phyloP scores from a whole-genome alignment of 2,113 vertebrate genomes.

The Planiliza haematocheilus region DNA sequence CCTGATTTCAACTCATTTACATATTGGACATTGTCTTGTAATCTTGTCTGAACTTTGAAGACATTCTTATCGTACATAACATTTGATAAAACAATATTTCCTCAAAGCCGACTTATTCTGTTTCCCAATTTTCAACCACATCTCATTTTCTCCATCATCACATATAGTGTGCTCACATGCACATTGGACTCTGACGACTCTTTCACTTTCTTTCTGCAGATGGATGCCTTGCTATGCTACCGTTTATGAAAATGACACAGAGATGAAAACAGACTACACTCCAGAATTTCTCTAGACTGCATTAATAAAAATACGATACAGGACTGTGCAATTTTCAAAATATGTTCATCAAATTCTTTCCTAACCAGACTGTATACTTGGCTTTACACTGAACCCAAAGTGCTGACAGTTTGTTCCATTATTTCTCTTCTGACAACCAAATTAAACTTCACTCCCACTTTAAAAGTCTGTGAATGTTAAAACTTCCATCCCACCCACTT shows the following conservation, averaged over 20 bases:
- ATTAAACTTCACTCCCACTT: constrained; percentile 18
- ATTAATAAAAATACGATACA: too few relatives aligned
- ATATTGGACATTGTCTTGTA: neutral
- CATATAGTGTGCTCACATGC: neutral
- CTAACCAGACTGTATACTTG: neutral
- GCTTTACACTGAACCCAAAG: neutral
- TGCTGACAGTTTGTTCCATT: constrained; percentile 10
- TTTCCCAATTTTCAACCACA: neutral
- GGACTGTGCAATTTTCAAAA: too few relatives aligned
- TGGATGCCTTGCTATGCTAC: too few relatives aligned
- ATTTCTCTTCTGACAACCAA: constrained; percentile 3
- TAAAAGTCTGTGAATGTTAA: constrained; percentile 15
- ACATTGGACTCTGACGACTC: too few relatives aligned
- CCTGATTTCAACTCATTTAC: neutral
- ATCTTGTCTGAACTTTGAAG: neutral
- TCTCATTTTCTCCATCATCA: neutral
- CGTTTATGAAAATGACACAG: too few relatives aligned
- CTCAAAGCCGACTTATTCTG: neutral
- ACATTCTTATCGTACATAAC: neutral
- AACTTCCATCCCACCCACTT: constrained; percentile 12
- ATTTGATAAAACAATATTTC: neutral
- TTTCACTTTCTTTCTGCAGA: too few relatives aligned
- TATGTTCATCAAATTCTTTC: neutral
- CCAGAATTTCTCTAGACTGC: too few relatives aligned
- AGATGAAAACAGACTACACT: too few relatives aligned